phyloP scores from a whole-genome alignment of 1,140 invertebrate species.

The Drosophila ercepeae region DNA sequence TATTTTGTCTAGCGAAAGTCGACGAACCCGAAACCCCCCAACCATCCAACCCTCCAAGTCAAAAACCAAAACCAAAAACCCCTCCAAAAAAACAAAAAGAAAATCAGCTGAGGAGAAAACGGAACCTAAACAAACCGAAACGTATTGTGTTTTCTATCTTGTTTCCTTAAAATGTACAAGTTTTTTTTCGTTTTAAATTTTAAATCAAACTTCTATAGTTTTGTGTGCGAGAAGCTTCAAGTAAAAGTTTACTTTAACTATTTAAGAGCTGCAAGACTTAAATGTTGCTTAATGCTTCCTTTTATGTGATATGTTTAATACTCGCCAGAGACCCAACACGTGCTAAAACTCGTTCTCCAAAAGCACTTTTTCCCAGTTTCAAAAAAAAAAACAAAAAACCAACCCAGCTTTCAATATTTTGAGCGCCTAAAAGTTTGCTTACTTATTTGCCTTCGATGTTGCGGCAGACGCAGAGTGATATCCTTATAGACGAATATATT shows the following conservation, averaged over 20 bases:
- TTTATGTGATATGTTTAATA: conserved; percentile 29
- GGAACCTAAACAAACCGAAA: conserved; percentile 33
- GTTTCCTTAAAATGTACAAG: conserved; percentile 13
- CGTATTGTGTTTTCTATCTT: conserved; percentile 37
- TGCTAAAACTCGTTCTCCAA: conserved; percentile 33
- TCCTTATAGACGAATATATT: conserved; percentile 80
- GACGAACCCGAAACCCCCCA: background rate
- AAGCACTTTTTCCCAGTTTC: conserved; percentile 21
- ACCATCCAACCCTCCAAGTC: background rate
- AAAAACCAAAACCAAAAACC: conserved; percentile 25
- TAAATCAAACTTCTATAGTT: conserved; percentile 6
- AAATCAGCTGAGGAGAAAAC: background rate
- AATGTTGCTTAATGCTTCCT: conserved; percentile 44
- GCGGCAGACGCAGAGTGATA: conserved; percentile 70
- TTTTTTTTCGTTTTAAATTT: conserved; percentile 31
- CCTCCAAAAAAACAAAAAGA: background rate
- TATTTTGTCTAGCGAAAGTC: conserved; percentile 54
- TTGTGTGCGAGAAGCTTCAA: conserved; percentile 41
- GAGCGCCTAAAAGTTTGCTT: conserved; percentile 67
- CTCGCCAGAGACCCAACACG: conserved; percentile 33
- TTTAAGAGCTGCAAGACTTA: conserved; percentile 44
- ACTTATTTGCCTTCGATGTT: conserved; percentile 74
- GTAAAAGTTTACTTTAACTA: conserved; percentile 34
- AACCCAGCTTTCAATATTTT: conserved; percentile 44
- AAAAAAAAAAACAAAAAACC: conserved; percentile 5